Conservation (phyloP, 2,797 vertebrate genomes). For the Pteronotus mesoamericanus region DNA sequence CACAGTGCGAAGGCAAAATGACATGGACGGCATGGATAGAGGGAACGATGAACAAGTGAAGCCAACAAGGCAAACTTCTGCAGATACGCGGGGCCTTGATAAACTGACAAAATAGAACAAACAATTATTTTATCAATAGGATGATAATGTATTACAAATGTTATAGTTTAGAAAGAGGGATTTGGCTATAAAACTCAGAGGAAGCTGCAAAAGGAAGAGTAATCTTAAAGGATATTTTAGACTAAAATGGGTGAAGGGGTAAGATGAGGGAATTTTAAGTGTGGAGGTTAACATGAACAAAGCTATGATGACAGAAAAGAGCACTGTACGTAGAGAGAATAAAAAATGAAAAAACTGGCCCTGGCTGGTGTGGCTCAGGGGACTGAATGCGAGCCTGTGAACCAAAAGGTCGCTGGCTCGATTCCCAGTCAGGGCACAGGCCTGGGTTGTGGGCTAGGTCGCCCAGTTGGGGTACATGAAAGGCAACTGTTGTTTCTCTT, state of each 20-base stretch:
- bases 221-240: slow-evolving; percentile 15
- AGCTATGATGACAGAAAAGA: background rate
- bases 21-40: background rate
- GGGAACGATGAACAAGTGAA: background rate
- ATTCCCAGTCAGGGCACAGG: too few relatives aligned
- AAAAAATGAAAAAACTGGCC: background rate
- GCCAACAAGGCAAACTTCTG: background rate
- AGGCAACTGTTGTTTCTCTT: too few relatives aligned
- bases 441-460: too few relatives aligned
- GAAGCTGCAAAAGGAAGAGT: background rate
- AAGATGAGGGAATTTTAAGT: background rate
- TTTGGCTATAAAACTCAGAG: background rate
- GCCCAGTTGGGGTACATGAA: too few relatives aligned
- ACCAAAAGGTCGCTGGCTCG: too few relatives aligned
- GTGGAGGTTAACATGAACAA: background rate
- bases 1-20: background rate
- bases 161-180: background rate
- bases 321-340: background rate
- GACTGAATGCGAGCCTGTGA: too few relatives aligned
- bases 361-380: too few relatives aligned
- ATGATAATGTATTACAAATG: background rate
- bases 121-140: background rate
- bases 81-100: background rate
- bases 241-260: background rate
- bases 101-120: background rate